Evolutionary conservation across 2,797 vertebrate species (phyloP), one percentile per base, ranked within the genome.

Genomic region (Alfaro cultratus): DNA sequence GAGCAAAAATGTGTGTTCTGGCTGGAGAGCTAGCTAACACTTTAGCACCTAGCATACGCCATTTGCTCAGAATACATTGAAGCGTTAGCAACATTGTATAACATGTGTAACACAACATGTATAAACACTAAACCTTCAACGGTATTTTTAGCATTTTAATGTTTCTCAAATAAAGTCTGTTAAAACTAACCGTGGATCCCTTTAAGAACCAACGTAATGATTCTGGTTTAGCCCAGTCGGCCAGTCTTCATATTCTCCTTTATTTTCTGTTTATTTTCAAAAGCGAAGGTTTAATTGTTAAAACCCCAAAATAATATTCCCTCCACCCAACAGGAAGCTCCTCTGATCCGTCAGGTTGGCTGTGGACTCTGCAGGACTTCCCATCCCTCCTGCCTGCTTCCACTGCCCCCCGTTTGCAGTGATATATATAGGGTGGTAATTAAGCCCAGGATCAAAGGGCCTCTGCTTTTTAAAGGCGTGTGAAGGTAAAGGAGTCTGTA

Each of bases 361-460:
- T 90, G 84, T 86, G 79, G 79, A 78, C 75, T 79, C 31, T 15
- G 83, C 81, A 90, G 88, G 91, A 74, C 81, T 91, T 80, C 75
- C 49, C 55, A 79, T 75, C 78, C 76, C 76, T 89, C 83, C 75
- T 75, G 84, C 80, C 41, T 85, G 77, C 85, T 1, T 51, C 74
- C 62, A 86, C 86, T 86, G 79, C 79, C 79, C 83, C 87, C 81
- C 84, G 72, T 82, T 86, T 92, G 87, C 87, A 87, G 87, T 88
- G 85, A 92, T 89, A 92, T 93, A 92, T 90, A 39, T 39, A 91
- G 86, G 79, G 89, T 87, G 78, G 87, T 93, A 93, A 94, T 93
- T 91, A 91, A 88, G 86, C 80, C 73, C 23, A 91, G 60, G 85
- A 92, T 94, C 86, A 94, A 94, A 94, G 82, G 43, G 9, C 72